Percentiles rank a stretch among this genome's conserved stretches.
Evolutionary conservation across 1,140 invertebrate species (phyloP).

Genomic region (Tribolium madens): DNA sequence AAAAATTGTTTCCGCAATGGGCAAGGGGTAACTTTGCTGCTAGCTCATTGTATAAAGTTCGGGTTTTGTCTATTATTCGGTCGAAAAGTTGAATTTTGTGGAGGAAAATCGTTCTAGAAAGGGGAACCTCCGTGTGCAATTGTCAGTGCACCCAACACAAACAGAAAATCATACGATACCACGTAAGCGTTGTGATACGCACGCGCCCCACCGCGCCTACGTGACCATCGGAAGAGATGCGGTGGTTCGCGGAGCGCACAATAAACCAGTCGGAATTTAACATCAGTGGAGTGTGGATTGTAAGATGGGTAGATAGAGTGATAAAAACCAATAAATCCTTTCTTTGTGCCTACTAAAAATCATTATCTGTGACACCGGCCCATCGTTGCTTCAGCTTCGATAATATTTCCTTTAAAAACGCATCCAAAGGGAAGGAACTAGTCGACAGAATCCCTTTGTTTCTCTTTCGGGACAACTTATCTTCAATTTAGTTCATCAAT

Average conservation of each 20-base stretch:
- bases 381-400: conserved; percentile 9
- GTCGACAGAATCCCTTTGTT: conserved; percentile 48
- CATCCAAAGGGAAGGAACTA: conserved; percentile 7
- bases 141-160: conserved; percentile 10
- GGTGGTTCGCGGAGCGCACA: conserved; percentile 25
- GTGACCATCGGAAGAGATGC: conserved; percentile 52
- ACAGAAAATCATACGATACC: conserved; percentile 58
- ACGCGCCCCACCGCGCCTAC: conserved; percentile 51
- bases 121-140: not conserved
- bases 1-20: too few relatives aligned
- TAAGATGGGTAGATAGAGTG: conserved; percentile 59
- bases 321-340: conserved; percentile 58
- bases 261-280: conserved; percentile 62
- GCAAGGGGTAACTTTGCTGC: too few relatives aligned
- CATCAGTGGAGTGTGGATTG: conserved; percentile 58
- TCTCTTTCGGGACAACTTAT: not conserved
- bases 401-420: not conserved
- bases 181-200: conserved; percentile 50
- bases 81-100: too few relatives aligned
- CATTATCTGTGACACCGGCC: conserved; percentile 27
- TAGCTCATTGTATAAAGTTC: too few relatives aligned
- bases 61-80: too few relatives aligned
- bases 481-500: conserved; percentile 7
- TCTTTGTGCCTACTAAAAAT: conserved; percentile 60
- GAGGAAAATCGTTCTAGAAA: conserved; percentile 2